These are phyloP conservation scores for Trachurus trachurus DNA, from an alignment of 2,797 vertebrate genomes.

Conservation along the genomic window DNA sequence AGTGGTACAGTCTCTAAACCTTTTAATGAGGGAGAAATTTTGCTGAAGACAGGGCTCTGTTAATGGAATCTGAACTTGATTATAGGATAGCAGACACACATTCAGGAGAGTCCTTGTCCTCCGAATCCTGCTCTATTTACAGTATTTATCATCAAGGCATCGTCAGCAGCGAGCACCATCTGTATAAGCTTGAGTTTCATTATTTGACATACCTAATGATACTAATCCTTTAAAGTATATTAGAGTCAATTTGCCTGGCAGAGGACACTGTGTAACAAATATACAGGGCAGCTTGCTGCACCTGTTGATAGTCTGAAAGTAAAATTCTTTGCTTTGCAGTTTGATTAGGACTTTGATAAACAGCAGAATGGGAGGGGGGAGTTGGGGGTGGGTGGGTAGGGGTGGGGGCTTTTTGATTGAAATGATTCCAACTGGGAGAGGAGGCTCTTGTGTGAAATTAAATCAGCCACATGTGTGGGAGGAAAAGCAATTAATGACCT, in stretches of 20 bases:
- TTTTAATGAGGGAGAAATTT: slow-evolving; percentile 86
- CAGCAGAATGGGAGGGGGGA: background rate
- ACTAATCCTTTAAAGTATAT: slow-evolving; percentile 46
- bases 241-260: slow-evolving; percentile 25
- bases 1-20: slow-evolving; percentile 75
- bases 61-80: slow-evolving; percentile 87
- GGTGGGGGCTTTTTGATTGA: slow-evolving; percentile 42
- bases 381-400: too few species aligned
- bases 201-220: slow-evolving; percentile 57
- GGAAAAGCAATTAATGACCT: slow-evolving; percentile 66
- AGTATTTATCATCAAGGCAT: slow-evolving; percentile 60
- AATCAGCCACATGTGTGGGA: slow-evolving; percentile 50
- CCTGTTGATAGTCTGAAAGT: slow-evolving; percentile 30
- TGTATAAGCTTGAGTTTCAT: slow-evolving; percentile 41
- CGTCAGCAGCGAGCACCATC: slow-evolving; percentile 33
- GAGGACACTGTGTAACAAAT: slow-evolving; percentile 14
- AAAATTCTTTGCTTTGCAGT: background rate
- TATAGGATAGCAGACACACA: slow-evolving; percentile 77
- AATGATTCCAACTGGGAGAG: slow-evolving; percentile 54
- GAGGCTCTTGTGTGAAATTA: slow-evolving; percentile 59
- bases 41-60: slow-evolving; percentile 83
- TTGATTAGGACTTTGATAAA: slow-evolving; percentile 7
- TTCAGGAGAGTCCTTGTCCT: slow-evolving; percentile 56
- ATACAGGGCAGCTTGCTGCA: slow-evolving; percentile 7
- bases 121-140: slow-evolving; percentile 63